These are phyloP conservation scores for Orcinus orca DNA, from an alignment of 2,113 vertebrate genomes.

Conservation along the genomic window DNA sequence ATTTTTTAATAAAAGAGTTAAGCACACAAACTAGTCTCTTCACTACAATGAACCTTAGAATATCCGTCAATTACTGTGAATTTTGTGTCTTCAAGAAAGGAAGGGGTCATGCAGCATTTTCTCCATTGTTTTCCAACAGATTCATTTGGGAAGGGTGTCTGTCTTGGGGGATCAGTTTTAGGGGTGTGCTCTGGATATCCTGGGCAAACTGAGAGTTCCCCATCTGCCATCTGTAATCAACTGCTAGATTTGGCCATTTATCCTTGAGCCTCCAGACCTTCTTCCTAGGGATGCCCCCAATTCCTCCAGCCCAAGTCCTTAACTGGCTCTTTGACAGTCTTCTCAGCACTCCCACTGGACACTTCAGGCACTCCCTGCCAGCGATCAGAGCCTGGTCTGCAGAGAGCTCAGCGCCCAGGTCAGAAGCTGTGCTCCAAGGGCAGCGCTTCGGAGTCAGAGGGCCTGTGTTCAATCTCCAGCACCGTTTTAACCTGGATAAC, in stretches of 20 bases:
- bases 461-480: neutral
- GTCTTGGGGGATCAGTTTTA: neutral
- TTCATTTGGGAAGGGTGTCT: neutral
- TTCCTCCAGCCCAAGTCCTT: neutral
- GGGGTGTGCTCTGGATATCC: neutral
- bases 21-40: neutral
- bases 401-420: accelerated
- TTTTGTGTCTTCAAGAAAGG: neutral
- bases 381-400: neutral
- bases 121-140: neutral
- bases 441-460: neutral
- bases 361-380: too few relatives aligned
- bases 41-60: neutral
- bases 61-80: neutral
- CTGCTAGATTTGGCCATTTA: neutral
- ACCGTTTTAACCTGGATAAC: neutral
- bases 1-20: too few relatives aligned
- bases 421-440: neutral
- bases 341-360: neutral
- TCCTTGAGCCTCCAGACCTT: neutral
- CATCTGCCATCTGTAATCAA: neutral
- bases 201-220: neutral
- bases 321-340: neutral
- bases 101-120: neutral
- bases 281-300: neutral